Percentiles rank a stretch among this genome's conserved stretches.
These are phyloP conservation scores for Tortrix viridana DNA, from an alignment of 2,888 invertebrate genomes.

Conservation along the genomic window DNA sequence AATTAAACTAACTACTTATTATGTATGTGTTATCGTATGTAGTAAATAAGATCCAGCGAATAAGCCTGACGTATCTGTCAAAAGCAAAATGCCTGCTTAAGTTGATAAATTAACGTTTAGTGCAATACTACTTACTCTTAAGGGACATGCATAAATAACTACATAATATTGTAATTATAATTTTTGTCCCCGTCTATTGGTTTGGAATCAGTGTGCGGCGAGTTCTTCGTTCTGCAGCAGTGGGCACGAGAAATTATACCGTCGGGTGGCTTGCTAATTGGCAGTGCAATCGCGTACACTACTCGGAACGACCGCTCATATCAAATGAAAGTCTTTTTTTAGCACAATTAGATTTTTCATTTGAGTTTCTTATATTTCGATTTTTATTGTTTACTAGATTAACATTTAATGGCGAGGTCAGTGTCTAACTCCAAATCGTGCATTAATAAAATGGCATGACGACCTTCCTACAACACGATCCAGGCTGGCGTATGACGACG, in stretches of 20 bases:
- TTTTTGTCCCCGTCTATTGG: constrained; percentile 34
- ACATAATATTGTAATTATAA: background rate
- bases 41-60: too few species aligned
- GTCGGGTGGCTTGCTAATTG: constrained; percentile 48
- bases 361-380: background rate
- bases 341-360: constrained; percentile 1
- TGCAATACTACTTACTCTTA: background rate
- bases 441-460: constrained; percentile 50
- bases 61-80: too few species aligned
- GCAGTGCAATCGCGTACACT: constrained; percentile 41
- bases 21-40: too few species aligned
- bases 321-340: constrained; percentile 45
- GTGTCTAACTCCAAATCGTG: constrained; percentile 43
- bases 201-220: constrained; percentile 51
- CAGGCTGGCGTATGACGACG: constrained; percentile 44
- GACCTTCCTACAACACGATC: constrained; percentile 71
- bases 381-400: constrained; percentile 3
- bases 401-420: constrained; percentile 29
- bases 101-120: too few species aligned
- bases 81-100: too few species aligned
- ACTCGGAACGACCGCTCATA: constrained; percentile 33
- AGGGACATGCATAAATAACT: background rate
- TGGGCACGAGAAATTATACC: constrained; percentile 73
- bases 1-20: too few species aligned
- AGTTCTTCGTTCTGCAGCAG: constrained; percentile 73